Conservation (phyloP, 2,888 invertebrate species). For the Anodontia alba region DNA sequence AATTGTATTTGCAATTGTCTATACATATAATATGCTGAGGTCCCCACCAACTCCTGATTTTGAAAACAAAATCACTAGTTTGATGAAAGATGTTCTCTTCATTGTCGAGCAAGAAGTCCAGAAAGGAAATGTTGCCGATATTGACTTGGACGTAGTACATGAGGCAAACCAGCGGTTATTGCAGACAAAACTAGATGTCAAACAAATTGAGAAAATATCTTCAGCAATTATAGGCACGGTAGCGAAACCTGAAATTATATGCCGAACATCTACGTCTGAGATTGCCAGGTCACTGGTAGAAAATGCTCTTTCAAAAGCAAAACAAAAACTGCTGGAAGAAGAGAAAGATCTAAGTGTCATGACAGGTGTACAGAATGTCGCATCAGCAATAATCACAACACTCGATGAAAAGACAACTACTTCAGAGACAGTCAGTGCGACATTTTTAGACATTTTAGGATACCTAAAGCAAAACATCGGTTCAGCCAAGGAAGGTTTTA, state of each 20-base stretch:
- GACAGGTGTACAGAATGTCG: slow-evolving; percentile 45
- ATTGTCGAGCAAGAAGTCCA: slow-evolving; percentile 38
- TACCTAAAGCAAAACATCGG: slow-evolving; percentile 21
- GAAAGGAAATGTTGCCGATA: slow-evolving; percentile 9
- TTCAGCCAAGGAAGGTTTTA: neutral
- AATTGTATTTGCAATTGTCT: slow-evolving; percentile 57
- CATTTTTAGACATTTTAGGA: slow-evolving; percentile 40
- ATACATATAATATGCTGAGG: slow-evolving; percentile 54
- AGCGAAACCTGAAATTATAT: slow-evolving; percentile 9
- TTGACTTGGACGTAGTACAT: slow-evolving; percentile 37
- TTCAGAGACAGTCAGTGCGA: slow-evolving; percentile 30
- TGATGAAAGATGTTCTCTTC: slow-evolving; percentile 38
- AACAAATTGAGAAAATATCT: slow-evolving; percentile 43
- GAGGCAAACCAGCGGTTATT: slow-evolving; percentile 42
- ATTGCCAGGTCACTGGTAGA: slow-evolving; percentile 36
- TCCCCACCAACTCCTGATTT: slow-evolving; percentile 19
- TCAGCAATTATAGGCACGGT: slow-evolving; percentile 31
- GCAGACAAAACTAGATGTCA: slow-evolving; percentile 25
- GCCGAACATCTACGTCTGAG: slow-evolving; percentile 23
- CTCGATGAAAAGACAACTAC: neutral
- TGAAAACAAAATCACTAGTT: slow-evolving; percentile 36
- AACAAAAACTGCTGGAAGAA: slow-evolving; percentile 28
- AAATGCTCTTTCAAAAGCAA: slow-evolving; percentile 38
- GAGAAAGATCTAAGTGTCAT: slow-evolving; percentile 16
- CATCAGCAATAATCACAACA: slow-evolving; percentile 44